Base-by-base conservation (phyloP, 2,888 invertebrate genomes). In the Andrena trimmerana region DNA sequence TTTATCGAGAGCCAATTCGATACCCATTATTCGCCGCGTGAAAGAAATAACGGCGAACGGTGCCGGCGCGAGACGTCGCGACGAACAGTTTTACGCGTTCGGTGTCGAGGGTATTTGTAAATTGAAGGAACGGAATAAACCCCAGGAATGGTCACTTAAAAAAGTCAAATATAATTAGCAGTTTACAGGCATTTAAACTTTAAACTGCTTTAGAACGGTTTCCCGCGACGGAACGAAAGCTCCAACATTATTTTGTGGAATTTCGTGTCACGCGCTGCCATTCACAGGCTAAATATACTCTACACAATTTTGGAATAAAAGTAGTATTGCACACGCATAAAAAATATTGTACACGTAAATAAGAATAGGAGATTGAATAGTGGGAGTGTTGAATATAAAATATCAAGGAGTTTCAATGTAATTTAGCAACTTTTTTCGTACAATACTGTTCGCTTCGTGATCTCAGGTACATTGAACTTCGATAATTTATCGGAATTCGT, bases 1-100 rank as follows among this genome's bases (percentile, higher is more conserved):
- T 78, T 78, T 36, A 83, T 85, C 66, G 86, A 66, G 78, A 78
- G 81, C 54, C 83, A 78, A 80, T 80, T 75, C 82, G 50, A 75
- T 78, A 81, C 59, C 68, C 54, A 79, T 85, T 79, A 80, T 87
- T 77, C 54, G 29, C 20, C 59, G 68, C 65, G 82, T 65, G 65
- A 83, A 57, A 78, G 42, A 76, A 68, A 62, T 70, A 76, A 70
- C 59, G 68, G 82, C 73, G 72, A 85, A 83, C 85, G 84, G 88
- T 90, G 84, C 90, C 88, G 86, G 84, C 65, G 65, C 71, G 90
- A 73, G 90, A 91, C 86, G 54, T 90, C 90, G 89, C 88, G 67
- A 79, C 66, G 31, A 2, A 81, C 33, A 63, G 48, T 52, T 83
- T 88, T 83, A 85, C 75, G 57, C 68, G 57, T 72, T 72, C 33